Conservation (phyloP, 1,140 invertebrate species). For the Teleogryllus occipitalis region DNA sequence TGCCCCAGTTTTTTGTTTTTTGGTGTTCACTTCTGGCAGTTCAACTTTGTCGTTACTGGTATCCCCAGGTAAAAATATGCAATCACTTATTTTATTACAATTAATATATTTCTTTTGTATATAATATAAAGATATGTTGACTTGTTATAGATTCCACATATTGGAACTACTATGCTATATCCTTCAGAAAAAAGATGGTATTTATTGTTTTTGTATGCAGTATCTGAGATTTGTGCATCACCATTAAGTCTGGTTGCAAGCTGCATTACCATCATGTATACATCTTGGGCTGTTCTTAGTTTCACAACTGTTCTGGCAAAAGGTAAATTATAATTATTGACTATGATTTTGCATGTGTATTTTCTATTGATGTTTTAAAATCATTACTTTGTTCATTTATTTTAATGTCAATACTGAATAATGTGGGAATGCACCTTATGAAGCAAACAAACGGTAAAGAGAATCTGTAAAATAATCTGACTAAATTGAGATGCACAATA, state of each 20-base stretch:
- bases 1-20: constrained; percentile 41
- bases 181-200: constrained; percentile 31
- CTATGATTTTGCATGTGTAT: no score
- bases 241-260: constrained; percentile 45
- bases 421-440: no score
- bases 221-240: constrained; percentile 42
- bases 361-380: no score
- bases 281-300: constrained; percentile 40
- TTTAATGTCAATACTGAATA: no score
- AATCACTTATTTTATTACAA: background rate
- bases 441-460: no score
- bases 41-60: constrained; percentile 34
- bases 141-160: background rate
- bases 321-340: constrained; percentile 26
- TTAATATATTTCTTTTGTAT: background rate
- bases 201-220: constrained; percentile 37
- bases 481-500: background rate
- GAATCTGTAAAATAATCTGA: no score
- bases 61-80: constrained; percentile 11
- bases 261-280: constrained; percentile 45
- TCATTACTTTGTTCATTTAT: no score
- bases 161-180: background rate
- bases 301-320: constrained; percentile 40
- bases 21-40: constrained; percentile 38
- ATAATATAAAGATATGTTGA: background rate